Evolutionary conservation across 2,113 vertebrate genomes (phyloP), one percentile per base, ranked within the genome.

Genomic region (Engraulis encrasicolus): DNA sequence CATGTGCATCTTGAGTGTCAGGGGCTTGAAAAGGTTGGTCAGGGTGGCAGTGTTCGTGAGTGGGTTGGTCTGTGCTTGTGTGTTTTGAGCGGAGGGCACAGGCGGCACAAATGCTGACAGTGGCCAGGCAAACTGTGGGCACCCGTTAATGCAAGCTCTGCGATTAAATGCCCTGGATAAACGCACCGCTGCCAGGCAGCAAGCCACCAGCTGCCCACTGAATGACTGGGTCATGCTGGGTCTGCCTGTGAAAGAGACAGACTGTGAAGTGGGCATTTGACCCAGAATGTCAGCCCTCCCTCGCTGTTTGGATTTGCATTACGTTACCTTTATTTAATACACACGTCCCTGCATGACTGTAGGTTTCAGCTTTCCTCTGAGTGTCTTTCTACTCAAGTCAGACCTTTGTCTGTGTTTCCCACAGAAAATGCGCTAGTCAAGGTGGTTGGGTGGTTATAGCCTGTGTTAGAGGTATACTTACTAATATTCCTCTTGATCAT

Each of bases 101-200:
- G 89, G 90, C 86, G 84, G 82, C 87, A 92, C 90, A 91, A 90
- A 91, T 88, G 88, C 91, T 90, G 90, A 92, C 40, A 45, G 40
- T 9, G 9, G 40, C 40, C 83, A 89, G 86, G 83, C 85, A 89
- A 84, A 90, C 90, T 92, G n/a, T n/a, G 87, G 88, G 88, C 89
- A 82, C 85, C 81, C 7, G 27, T 91, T 92, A 87, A 86, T 89
- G 90, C 89, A 80, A 90, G 89, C 89, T 83, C 90, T 81, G 91
- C 86, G 79, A 82, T 92, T 91, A 90, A 85, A 50, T 78, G 82
- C 81, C 66, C 82, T 74, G 66, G 66, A 74, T 31, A 74, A 74
- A 27, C 31, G 27, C 2, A 15, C 23, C 15, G 27, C 6, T 66
- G 58, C 58, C 66, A 34, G 23, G 27, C 66, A 31, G 58, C 58